Evolutionary conservation across 23 tunicate species (phyloP).

Genomic region (Oikopleura vanhoeffeni): DNA sequence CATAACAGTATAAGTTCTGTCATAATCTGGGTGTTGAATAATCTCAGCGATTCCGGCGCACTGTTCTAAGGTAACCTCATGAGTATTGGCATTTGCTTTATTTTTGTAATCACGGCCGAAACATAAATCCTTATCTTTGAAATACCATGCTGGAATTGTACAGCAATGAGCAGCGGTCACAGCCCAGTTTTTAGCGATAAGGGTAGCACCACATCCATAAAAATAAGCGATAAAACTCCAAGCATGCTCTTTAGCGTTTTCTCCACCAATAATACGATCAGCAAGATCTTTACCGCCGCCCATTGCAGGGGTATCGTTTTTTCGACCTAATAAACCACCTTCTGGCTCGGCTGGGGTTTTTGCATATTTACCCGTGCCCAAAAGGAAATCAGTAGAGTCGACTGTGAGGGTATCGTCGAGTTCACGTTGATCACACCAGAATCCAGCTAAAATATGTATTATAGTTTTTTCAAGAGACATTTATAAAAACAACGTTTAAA

Average conservation of each 20-base stretch:
- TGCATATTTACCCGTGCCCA: background rate
- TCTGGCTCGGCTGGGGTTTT: too few relatives aligned
- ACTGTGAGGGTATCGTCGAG: background rate
- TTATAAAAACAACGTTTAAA: too few relatives aligned
- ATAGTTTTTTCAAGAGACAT: too few relatives aligned
- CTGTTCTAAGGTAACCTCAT: background rate
- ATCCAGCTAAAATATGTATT: background rate
- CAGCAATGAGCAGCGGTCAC: slow-evolving; percentile 92
- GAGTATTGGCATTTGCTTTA: background rate
- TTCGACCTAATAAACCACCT: too few relatives aligned
- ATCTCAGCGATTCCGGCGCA: background rate
- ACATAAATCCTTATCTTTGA: background rate
- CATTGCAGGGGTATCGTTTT: background rate
- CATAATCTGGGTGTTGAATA: background rate
- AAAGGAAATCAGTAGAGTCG: background rate
- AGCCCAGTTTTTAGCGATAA: slow-evolving; percentile 60
- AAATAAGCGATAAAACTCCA: slow-evolving; percentile 63
- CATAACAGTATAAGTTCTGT: background rate
- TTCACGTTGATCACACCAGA: background rate
- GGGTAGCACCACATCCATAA: slow-evolving; percentile 58
- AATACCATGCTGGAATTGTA: slow-evolving; percentile 3
- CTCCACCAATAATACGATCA: slow-evolving; percentile 35
- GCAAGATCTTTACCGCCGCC: too few relatives aligned
- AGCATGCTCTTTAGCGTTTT: slow-evolving; percentile 21
- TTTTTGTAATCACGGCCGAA: slow-evolving; percentile 2